These are phyloP conservation scores for Chaetorhynchus papuensis DNA, from an alignment of 2,113 vertebrate species.

Conservation along the genomic window DNA sequence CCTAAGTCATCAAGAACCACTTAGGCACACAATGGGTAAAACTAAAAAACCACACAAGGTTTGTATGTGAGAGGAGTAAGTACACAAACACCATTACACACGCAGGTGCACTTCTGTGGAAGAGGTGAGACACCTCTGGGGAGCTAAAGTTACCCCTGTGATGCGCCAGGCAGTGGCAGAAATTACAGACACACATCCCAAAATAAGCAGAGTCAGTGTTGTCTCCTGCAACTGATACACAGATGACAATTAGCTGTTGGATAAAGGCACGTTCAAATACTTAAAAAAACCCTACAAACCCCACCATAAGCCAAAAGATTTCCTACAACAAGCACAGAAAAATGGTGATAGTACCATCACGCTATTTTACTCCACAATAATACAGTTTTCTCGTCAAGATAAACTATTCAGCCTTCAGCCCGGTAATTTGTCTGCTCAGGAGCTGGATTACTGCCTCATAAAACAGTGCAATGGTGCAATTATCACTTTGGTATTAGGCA, in stretches of 20 bases:
- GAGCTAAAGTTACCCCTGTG: neutral
- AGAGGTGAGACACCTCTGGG: neutral
- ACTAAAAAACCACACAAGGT: neutral
- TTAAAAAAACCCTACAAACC: neutral
- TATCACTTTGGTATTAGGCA: constrained; percentile 52
- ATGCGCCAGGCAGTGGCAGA: neutral
- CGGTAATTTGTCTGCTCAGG: constrained; percentile 52
- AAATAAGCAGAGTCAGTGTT: neutral
- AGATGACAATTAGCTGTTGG: neutral
- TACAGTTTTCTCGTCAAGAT: neutral
- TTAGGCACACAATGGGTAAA: neutral
- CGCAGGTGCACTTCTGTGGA: fast-evolving
- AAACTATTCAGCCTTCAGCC: constrained; percentile 46
- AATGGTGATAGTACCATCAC: neutral
- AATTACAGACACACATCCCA: neutral
- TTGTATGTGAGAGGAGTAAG: neutral
- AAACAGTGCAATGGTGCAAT: constrained; percentile 61
- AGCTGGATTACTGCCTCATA: constrained; percentile 57
- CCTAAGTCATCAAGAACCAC: neutral
- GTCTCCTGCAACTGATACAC: neutral
- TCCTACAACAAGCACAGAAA: neutral
- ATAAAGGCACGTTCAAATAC: neutral
- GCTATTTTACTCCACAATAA: neutral
- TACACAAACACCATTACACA: neutral
- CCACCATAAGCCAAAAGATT: neutral